A percentile compares a stretch with the other conserved stretches of the same genome.
Conservation (phyloP, 2,888 invertebrate species). For the Epirrita christyi region DNA sequence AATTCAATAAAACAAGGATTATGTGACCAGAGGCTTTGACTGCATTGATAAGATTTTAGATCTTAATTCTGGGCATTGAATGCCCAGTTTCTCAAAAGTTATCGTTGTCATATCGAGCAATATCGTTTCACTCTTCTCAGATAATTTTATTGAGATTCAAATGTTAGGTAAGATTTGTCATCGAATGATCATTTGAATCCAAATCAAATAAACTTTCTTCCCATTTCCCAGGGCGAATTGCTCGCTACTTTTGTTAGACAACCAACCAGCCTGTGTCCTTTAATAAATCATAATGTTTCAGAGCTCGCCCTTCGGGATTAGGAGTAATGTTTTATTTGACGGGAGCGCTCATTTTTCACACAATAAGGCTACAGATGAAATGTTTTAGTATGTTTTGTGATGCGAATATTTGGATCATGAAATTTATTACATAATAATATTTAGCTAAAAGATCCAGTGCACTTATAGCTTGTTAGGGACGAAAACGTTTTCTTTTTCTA, state of each 20-base stretch:
- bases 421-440: conserved; percentile 1
- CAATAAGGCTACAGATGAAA: conserved; percentile 37
- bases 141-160: too few species aligned
- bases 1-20: too few species aligned
- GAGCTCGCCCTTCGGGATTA: conserved; percentile 53
- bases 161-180: too few species aligned
- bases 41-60: not conserved
- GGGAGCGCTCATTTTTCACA: conserved; percentile 56
- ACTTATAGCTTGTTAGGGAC: too few species aligned
- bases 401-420: conserved; percentile 28
- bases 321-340: conserved; percentile 67
- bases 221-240: conserved; percentile 8
- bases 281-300: conserved; percentile 66
- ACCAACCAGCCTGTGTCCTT: conserved; percentile 34
- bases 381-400: conserved; percentile 33
- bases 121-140: conserved; percentile 48
- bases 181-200: not conserved
- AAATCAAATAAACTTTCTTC: conserved; percentile 17
- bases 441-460: too few species aligned
- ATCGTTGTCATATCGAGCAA: conserved; percentile 20
- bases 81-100: too few species aligned
- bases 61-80: too few species aligned
- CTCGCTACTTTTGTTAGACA: conserved; percentile 24
- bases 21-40: too few species aligned
- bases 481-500: too few species aligned